These are phyloP conservation scores for Strigamia crassipes DNA, from an alignment of 2,888 invertebrate species.

Conservation along the genomic window DNA sequence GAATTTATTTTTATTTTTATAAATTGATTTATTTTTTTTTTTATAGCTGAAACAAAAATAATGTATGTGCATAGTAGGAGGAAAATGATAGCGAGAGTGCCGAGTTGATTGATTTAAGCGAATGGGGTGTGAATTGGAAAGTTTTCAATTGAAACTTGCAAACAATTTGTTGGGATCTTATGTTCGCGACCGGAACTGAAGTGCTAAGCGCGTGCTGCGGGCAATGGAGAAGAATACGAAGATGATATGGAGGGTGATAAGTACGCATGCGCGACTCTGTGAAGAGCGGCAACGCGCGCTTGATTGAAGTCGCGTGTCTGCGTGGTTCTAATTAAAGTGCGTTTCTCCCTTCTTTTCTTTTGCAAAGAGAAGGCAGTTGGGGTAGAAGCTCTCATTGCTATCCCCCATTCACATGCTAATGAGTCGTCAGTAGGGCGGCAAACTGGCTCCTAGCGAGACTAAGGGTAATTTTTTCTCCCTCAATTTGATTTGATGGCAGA, in stretches of 20 bases:
- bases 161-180: slow-evolving; percentile 34
- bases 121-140: slow-evolving; percentile 34
- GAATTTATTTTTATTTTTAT: background rate
- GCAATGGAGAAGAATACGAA: slow-evolving; percentile 31
- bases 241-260: background rate
- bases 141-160: slow-evolving; percentile 28
- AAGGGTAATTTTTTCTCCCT: slow-evolving; percentile 13
- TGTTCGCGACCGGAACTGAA: slow-evolving; percentile 26
- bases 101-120: slow-evolving; percentile 17
- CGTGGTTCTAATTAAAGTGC: slow-evolving; percentile 34
- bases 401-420: slow-evolving; percentile 32
- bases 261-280: slow-evolving; percentile 15
- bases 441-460: slow-evolving; percentile 16
- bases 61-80: background rate
- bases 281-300: slow-evolving; percentile 26
- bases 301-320: slow-evolving; percentile 34
- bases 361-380: slow-evolving; percentile 24
- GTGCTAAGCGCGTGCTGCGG: slow-evolving; percentile 32
- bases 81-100: background rate
- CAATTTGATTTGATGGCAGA: slow-evolving; percentile 31
- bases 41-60: background rate
- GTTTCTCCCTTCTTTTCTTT: slow-evolving; percentile 28
- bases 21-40: background rate
- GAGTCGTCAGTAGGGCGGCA: slow-evolving; percentile 25
- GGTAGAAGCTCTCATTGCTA: slow-evolving; percentile 23